A percentile compares a stretch with the other conserved stretches of the same genome.
These are phyloP conservation scores for Minunthozetes semirufus DNA, from an alignment of 2,888 invertebrate genomes.

Conservation along the genomic window DNA sequence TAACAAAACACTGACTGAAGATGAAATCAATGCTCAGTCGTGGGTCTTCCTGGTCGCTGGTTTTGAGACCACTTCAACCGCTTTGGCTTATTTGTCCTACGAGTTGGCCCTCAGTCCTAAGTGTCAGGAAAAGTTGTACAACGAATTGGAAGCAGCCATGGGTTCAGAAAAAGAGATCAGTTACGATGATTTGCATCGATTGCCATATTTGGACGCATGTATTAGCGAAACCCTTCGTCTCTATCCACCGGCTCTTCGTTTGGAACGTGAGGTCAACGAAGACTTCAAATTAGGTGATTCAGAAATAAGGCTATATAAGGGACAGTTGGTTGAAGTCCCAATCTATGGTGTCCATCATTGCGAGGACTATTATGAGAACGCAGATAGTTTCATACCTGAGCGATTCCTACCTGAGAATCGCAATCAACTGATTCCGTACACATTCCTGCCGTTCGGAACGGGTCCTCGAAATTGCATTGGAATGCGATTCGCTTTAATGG, in stretches of 20 bases:
- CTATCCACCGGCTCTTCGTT: neutral
- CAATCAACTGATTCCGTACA: neutral
- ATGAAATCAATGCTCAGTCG: conserved; percentile 34
- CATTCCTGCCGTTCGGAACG: neutral
- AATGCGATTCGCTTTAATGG: conserved; percentile 23
- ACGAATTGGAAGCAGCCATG: neutral
- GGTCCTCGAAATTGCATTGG: conserved; percentile 29
- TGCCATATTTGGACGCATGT: neutral
- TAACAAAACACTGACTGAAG: conserved; percentile 19
- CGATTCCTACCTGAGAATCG: no score
- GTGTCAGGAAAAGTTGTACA: neutral
- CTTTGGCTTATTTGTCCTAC: neutral
- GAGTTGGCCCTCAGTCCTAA: neutral
- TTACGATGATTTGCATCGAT: neutral
- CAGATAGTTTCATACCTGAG: neutral
- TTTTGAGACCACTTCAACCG: neutral
- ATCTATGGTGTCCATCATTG: neutral
- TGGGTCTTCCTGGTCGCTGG: conserved; percentile 12
- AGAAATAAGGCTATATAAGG: neutral
- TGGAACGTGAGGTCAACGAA: neutral
- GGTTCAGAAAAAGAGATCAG: neutral
- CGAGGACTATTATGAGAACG: neutral
- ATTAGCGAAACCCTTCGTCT: neutral
- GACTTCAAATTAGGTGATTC: neutral
- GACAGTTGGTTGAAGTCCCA: neutral